Percentiles rank a stretch among this genome's conserved stretches.
Conservation (phyloP, 2,113 vertebrate species). For the Bambusicola thoracicus region DNA sequence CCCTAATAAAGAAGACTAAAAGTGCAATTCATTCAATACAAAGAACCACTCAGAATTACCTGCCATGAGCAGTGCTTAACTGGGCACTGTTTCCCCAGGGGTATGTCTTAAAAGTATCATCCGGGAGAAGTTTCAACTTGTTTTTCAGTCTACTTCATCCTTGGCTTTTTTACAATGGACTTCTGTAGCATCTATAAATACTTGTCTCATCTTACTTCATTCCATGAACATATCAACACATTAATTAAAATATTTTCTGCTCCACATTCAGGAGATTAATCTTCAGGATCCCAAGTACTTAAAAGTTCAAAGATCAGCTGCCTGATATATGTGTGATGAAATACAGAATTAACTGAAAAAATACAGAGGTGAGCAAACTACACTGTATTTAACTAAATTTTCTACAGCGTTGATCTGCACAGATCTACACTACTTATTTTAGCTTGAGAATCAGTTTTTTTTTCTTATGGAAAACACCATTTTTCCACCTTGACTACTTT, state of each 20-base stretch:
- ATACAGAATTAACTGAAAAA: background rate
- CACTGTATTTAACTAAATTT: background rate
- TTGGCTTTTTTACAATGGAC: background rate
- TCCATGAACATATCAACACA: background rate
- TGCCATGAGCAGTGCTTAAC: background rate
- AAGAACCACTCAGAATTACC: background rate
- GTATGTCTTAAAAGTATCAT: background rate
- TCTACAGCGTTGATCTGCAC: background rate
- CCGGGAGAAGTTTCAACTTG: background rate
- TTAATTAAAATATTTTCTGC: background rate
- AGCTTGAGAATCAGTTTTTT: background rate
- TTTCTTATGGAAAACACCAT: background rate
- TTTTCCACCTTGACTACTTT: constrained; percentile 17
- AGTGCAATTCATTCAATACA: background rate
- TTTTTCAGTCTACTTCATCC: background rate
- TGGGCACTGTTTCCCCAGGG: background rate
- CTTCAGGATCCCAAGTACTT: background rate
- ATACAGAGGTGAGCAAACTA: background rate
- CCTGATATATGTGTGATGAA: background rate
- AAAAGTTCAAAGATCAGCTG: constrained; percentile 30
- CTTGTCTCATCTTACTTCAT: background rate
- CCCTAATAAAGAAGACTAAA: background rate
- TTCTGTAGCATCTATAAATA: background rate
- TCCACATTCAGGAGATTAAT: constrained; percentile 1
- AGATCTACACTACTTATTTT: background rate